Percentiles rank a stretch among this genome's conserved stretches.
phyloP scores from a whole-genome alignment of 2,113 vertebrate species.

The Platysternon megacephalum region DNA sequence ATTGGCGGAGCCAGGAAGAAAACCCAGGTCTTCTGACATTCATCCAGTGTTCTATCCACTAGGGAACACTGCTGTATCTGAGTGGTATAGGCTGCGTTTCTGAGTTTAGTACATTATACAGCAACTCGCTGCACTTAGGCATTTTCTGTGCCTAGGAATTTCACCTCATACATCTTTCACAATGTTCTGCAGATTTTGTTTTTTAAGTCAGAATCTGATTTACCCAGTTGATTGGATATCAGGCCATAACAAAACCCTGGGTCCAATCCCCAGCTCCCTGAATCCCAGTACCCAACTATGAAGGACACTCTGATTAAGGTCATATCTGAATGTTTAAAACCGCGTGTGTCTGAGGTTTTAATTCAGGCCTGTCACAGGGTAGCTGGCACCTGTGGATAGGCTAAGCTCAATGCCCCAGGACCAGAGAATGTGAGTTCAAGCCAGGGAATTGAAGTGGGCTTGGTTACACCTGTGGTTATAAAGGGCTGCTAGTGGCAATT shows the following conservation, averaged over 20 bases:
- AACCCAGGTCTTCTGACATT: too few relatives aligned
- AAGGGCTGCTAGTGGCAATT: too few relatives aligned
- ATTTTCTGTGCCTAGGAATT: slow-evolving; percentile 62
- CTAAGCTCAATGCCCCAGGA: too few relatives aligned
- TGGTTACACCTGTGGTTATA: too few relatives aligned
- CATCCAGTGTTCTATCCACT: too few relatives aligned
- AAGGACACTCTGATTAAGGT: not conserved
- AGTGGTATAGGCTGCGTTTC: slow-evolving; percentile 67
- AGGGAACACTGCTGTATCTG: not conserved
- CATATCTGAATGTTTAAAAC: not conserved
- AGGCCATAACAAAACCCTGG: slow-evolving; percentile 29
- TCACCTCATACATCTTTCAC: slow-evolving; percentile 69
- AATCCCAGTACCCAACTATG: not conserved
- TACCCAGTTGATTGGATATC: slow-evolving; percentile 37
- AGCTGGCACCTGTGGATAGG: too few relatives aligned
- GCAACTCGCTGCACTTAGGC: slow-evolving; percentile 60
- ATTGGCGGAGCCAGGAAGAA: too few relatives aligned
- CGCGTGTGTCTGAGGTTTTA: not conserved
- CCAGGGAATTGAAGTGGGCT: too few relatives aligned
- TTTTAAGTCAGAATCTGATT: slow-evolving; percentile 61
- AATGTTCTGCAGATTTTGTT: slow-evolving; percentile 42
- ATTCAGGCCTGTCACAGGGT: not conserved
- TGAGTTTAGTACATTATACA: slow-evolving; percentile 64
- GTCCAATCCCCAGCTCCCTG: slow-evolving; percentile 50
- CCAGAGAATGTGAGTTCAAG: too few relatives aligned